phyloP scores from a whole-genome alignment of 2,113 vertebrate genomes.

The Gadus macrocephalus region DNA sequence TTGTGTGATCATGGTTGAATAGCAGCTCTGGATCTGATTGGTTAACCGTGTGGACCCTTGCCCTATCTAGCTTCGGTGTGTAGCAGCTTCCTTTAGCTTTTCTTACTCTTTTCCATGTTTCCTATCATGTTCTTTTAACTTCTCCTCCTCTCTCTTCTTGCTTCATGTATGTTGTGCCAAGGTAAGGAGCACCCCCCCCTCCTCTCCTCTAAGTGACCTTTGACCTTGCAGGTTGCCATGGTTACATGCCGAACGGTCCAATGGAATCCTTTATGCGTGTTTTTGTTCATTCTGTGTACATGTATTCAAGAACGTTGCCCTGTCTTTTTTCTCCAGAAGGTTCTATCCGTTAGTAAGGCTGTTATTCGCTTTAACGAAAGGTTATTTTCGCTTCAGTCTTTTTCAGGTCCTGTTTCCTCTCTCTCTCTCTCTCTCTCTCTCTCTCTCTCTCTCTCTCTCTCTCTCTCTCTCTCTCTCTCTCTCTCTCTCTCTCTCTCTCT shows the following conservation, averaged over 20 bases:
- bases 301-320: background rate
- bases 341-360: constrained; percentile 1
- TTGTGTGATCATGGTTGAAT: background rate
- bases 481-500: background rate
- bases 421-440: background rate
- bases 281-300: background rate
- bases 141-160: constrained; percentile 63
- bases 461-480: background rate
- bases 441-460: background rate
- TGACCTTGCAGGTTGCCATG: constrained; percentile 48
- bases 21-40: background rate
- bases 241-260: constrained; percentile 5
- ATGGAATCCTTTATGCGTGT: constrained; percentile 11
- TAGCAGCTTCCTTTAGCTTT: constrained; percentile 37
- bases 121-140: constrained; percentile 48
- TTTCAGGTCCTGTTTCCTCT: no score
- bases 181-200: constrained; percentile 67
- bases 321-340: background rate
- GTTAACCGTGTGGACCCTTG: constrained; percentile 22
- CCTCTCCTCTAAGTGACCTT: constrained; percentile 19
- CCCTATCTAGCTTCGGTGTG: constrained; percentile 40
- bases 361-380: background rate
- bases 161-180: constrained; percentile 75
- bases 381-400: no score
- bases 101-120: no score